Evolutionary conservation across 2,888 invertebrate genomes (phyloP).

Genomic region (Drosophila merina): DNA sequence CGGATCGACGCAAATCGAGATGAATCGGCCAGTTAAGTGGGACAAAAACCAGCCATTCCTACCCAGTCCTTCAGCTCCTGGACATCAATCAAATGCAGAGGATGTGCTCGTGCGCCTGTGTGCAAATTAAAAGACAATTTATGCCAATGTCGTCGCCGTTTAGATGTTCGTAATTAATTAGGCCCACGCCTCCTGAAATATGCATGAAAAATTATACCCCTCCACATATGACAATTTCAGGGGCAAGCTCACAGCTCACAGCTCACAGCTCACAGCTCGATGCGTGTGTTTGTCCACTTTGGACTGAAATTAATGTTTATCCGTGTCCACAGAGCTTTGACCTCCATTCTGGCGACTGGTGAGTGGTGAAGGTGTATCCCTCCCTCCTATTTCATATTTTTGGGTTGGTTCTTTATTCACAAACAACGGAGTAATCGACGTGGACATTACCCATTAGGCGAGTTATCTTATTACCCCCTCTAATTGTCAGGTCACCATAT

Average conservation of each 20-base stretch:
- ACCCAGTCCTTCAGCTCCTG: not conserved
- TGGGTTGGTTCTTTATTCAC: conserved; percentile 15
- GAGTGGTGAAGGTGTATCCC: not conserved
- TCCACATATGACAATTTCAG: conserved; percentile 37
- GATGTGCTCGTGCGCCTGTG: conserved; percentile 16
- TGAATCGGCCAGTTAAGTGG: conserved; percentile 45
- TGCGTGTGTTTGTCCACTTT: conserved; percentile 54
- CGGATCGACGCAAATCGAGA: conserved; percentile 12
- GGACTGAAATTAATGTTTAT: conserved; percentile 46
- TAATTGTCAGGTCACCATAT: conserved; percentile 1
- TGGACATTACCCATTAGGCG: conserved; percentile 15
- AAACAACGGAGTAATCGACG: conserved; percentile 10
- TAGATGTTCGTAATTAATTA: conserved; percentile 55
- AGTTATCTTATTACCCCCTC: conserved; percentile 24
- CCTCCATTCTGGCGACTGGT: conserved; percentile 31
- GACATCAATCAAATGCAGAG: conserved; percentile 49
- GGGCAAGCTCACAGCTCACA: not conserved
- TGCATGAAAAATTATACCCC: conserved; percentile 50
- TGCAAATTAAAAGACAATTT: conserved; percentile 61
- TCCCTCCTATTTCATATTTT: conserved; percentile 18
- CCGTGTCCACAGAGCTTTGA: conserved; percentile 48
- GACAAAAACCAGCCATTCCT: conserved; percentile 1
- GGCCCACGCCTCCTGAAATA: conserved; percentile 44
- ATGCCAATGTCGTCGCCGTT: conserved; percentile 50
- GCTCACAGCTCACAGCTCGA: not conserved